A percentile compares a stretch with the other conserved stretches of the same genome.
Evolutionary conservation across 2,797 vertebrate species (phyloP).

Genomic region (Chaenodraco wilsoni): DNA sequence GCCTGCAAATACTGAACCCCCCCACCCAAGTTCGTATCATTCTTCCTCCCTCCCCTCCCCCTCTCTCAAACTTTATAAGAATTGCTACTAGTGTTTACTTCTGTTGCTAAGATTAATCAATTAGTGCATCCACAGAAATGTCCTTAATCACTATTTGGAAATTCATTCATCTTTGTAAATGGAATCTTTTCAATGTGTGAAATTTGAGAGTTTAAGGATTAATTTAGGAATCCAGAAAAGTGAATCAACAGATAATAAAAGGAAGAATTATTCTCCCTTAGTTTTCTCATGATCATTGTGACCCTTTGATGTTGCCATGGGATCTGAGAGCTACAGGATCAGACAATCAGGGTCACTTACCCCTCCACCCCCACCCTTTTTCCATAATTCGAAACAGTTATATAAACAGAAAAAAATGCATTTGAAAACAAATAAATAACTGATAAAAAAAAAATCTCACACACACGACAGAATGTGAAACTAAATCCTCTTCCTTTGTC

Average conservation of each 20-base stretch:
- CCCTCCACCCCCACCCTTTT: constrained; percentile 40
- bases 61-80: constrained; percentile 21
- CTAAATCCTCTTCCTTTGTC: constrained; percentile 3
- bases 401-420: constrained; percentile 61
- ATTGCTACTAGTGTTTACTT: background rate
- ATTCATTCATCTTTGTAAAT: background rate
- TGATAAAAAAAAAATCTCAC: background rate
- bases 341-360: constrained; percentile 50
- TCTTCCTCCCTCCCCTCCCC: constrained; percentile 14
- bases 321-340: constrained; percentile 37
- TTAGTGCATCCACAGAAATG: background rate
- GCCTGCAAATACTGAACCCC: constrained; percentile 47
- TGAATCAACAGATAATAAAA: background rate
- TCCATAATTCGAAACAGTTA: constrained; percentile 67
- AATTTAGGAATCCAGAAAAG: background rate
- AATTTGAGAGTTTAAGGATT: background rate
- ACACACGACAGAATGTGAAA: no score
- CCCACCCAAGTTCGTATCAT: constrained; percentile 19
- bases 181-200: constrained; percentile 8
- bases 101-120: background rate
- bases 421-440: constrained; percentile 31
- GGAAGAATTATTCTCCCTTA: constrained; percentile 15
- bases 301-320: constrained; percentile 41
- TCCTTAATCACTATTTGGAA: background rate
- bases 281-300: constrained; percentile 39